These are phyloP conservation scores for Rhimphoctona megacephalus DNA, from an alignment of 2,888 invertebrate genomes.

Conservation along the genomic window DNA sequence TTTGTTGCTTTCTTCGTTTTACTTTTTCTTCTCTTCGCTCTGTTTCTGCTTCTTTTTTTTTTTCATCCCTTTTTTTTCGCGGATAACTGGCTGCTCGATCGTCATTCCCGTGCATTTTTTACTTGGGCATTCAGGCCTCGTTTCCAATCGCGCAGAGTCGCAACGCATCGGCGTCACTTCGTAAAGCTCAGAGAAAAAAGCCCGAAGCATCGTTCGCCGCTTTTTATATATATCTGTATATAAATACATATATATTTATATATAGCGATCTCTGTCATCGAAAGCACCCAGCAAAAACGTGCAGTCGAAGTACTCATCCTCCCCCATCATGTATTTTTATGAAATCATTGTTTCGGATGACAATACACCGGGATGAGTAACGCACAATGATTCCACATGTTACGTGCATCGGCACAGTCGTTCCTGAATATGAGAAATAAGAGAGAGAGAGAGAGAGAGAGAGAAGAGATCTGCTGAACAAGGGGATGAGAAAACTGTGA, in stretches of 20 bases:
- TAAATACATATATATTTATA: slow-evolving; percentile 6
- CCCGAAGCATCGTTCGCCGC: slow-evolving; percentile 78
- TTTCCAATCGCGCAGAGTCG: slow-evolving; percentile 68
- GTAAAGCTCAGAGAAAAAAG: slow-evolving; percentile 80
- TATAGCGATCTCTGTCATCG: slow-evolving; percentile 62
- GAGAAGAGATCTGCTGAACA: slow-evolving; percentile 15
- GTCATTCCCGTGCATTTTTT: slow-evolving; percentile 65
- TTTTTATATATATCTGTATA: slow-evolving; percentile 21
- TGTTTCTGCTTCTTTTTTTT: slow-evolving; percentile 22
- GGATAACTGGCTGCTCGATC: slow-evolving; percentile 74
- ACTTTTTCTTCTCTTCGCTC: slow-evolving; percentile 26
- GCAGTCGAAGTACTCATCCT: slow-evolving; percentile 43
- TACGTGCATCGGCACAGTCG: slow-evolving; percentile 74
- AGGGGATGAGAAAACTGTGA: slow-evolving; percentile 31
- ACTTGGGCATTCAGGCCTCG: slow-evolving; percentile 72
- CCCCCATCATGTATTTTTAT: slow-evolving; percentile 81
- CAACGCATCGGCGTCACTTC: slow-evolving; percentile 76
- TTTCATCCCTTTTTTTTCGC: slow-evolving; percentile 48
- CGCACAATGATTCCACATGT: slow-evolving; percentile 80
- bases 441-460: slow-evolving; percentile 31
- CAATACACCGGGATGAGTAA: slow-evolving; percentile 84
- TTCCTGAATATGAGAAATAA: slow-evolving; percentile 63
- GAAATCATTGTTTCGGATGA: slow-evolving; percentile 84
- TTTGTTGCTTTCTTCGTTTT: background rate
- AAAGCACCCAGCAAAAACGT: slow-evolving; percentile 47